Evolutionary conservation across 2,113 vertebrate genomes (phyloP).

Genomic region (Heptranchias perlo): DNA sequence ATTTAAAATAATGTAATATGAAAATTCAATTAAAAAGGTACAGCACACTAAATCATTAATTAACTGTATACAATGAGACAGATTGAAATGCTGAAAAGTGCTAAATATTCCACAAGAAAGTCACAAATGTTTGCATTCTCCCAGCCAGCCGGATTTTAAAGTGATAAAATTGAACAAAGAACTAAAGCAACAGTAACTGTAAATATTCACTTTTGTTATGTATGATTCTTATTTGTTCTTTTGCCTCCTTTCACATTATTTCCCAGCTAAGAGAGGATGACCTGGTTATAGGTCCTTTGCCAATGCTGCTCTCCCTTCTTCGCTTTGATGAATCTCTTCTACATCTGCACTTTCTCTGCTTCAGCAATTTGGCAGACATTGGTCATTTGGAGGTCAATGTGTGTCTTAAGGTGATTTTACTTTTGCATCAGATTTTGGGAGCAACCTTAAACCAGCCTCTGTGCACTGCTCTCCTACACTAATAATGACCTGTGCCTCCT

Average conservation of each 20-base stretch:
- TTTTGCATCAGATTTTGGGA: conserved; percentile 7
- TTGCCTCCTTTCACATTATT: background rate
- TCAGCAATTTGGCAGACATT: background rate
- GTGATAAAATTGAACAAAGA: background rate
- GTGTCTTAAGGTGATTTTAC: conserved; percentile 17
- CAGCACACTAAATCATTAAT: background rate
- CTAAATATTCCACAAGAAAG: background rate
- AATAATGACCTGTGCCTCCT: background rate
- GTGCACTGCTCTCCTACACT: background rate
- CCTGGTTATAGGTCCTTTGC: background rate
- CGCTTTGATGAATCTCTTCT: conserved; percentile 29
- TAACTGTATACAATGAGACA: background rate
- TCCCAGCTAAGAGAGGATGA: background rate
- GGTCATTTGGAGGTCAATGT: conserved; percentile 20
- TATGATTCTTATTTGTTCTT: background rate
- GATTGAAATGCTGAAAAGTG: conserved; percentile 5
- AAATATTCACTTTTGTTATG: background rate
- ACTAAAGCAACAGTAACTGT: background rate
- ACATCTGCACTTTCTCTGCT: background rate
- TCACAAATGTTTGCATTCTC: background rate
- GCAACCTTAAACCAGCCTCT: background rate
- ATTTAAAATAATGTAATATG: background rate
- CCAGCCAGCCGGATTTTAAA: background rate
- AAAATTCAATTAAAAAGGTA: background rate
- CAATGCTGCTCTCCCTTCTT: background rate